Evolutionary conservation across 2,113 vertebrate genomes (phyloP).

Genomic region (Sitta europaea): DNA sequence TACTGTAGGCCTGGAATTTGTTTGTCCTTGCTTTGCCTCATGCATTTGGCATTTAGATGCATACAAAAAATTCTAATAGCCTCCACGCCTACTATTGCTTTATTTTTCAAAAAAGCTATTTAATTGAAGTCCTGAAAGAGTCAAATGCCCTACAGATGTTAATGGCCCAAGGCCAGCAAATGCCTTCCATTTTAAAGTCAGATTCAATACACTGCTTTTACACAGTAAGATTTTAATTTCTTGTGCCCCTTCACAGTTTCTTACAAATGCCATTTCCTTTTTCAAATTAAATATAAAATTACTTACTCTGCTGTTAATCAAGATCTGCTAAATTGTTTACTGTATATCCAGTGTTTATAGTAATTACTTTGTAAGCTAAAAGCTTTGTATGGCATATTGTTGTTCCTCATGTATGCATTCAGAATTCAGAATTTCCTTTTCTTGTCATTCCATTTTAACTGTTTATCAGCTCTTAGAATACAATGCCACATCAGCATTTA

Average conservation of each 20-base stretch:
- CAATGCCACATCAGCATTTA: neutral
- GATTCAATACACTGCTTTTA: neutral
- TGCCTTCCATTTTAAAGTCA: neutral
- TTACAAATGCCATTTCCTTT: neutral
- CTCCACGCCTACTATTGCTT: constrained; percentile 13
- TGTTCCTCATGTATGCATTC: neutral
- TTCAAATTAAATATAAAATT: neutral
- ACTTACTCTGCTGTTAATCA: constrained; percentile 8
- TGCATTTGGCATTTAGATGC: constrained; percentile 29
- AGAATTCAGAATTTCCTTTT: neutral
- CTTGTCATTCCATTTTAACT: neutral
- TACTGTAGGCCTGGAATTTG: constrained; percentile 6
- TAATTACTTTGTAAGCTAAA: neutral
- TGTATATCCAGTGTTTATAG: neutral
- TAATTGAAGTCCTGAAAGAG: constrained; percentile 34
- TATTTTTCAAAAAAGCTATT: constrained; percentile 42
- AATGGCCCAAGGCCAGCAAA: constrained; percentile 14
- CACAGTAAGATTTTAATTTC: neutral
- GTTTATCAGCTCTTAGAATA: neutral
- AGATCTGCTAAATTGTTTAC: neutral
- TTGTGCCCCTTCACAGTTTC: neutral
- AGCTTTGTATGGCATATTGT: neutral
- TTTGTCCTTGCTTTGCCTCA: constrained; percentile 23
- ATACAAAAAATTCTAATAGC: constrained; percentile 14
- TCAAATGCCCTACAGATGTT: constrained; percentile 52